These are phyloP conservation scores for Onychostoma macrolepis DNA, from an alignment of 2,113 vertebrate species.

Conservation along the genomic window DNA sequence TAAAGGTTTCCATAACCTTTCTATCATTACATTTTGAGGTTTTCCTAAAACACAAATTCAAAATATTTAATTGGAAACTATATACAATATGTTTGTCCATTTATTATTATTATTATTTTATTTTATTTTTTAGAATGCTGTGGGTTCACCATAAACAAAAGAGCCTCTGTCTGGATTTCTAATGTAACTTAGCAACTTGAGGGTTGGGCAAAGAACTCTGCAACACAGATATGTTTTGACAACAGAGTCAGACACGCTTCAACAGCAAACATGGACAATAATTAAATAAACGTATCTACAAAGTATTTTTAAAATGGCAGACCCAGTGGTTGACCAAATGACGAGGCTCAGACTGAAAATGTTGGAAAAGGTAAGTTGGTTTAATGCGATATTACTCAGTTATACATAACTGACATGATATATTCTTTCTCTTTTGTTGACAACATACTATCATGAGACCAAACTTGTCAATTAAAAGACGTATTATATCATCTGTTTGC, in stretches of 20 bases:
- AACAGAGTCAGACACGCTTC: conserved; percentile 39
- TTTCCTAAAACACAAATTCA: neutral
- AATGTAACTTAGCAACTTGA: conserved; percentile 43
- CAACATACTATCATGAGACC: neutral
- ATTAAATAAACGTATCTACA: neutral
- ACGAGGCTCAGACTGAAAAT: conserved; percentile 78
- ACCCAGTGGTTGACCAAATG: conserved; percentile 77
- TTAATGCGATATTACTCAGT: neutral
- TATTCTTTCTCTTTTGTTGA: neutral
- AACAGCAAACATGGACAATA: conserved; percentile 23
- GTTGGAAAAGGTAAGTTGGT: conserved; percentile 79
- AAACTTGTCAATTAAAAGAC: neutral
- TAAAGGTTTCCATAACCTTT: too few relatives aligned
- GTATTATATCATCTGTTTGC: neutral
- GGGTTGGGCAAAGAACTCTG: conserved; percentile 27
- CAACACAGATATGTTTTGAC: conserved; percentile 36
- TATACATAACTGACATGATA: neutral
- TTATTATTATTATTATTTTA: neutral
- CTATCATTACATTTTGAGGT: too few relatives aligned
- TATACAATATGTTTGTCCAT: neutral
- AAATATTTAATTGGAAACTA: neutral
- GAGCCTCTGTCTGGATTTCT: neutral
- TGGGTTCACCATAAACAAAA: neutral
- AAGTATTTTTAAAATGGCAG: conserved; percentile 64
- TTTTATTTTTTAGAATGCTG: neutral